Base-by-base conservation (phyloP, 2,113 vertebrate genomes). In the Aramus guarauna region DNA sequence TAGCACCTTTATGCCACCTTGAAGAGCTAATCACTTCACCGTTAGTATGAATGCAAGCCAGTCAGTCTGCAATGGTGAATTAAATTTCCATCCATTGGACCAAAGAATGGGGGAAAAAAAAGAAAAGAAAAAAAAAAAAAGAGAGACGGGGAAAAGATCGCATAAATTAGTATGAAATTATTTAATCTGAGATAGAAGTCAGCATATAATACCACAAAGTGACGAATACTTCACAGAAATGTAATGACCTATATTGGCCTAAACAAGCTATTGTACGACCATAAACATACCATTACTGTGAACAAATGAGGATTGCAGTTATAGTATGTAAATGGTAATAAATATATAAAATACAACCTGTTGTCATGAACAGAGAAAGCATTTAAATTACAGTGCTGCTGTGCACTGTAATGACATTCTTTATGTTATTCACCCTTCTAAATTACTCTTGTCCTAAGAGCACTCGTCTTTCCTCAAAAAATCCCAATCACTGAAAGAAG, bases 221-320 rank as follows among this genome's bases (percentile, higher is more conserved):
- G 39, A 56, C 39, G 53, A 89, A 60, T 29, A 64, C 29, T 94
- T 89, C 45, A 72, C 9, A 87, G 80, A 78, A 92, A 45, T 53
- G 24, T 69, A 89, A 94, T 89, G 76, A 91, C 83, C 60, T 53
- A 53, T 85, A 91, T 81, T 81, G 76, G 76, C 86, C 60, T 94
- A 88, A 95, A 94, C 56, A 92, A 91, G 68, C 50, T 68, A 36
- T 59, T 77, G 26, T 39, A 50, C 60, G 43, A 81, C 30, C 69
- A 72, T 47, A 77, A 90, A 90, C 30, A 58, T 68, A 52, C 50
- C 73, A 37, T 91, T 75, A 68, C 24, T 78, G 30, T 29, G 68
- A 84, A 36, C 6, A 90, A 90, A 90, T 48, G 52, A 88, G 39
- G 56, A 74, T 5, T 81, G 23, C 12, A 62, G 15, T n/a, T 53